Evolutionary conservation across 2,797 vertebrate species (phyloP).

Genomic region (Sebastes umbrosus): DNA sequence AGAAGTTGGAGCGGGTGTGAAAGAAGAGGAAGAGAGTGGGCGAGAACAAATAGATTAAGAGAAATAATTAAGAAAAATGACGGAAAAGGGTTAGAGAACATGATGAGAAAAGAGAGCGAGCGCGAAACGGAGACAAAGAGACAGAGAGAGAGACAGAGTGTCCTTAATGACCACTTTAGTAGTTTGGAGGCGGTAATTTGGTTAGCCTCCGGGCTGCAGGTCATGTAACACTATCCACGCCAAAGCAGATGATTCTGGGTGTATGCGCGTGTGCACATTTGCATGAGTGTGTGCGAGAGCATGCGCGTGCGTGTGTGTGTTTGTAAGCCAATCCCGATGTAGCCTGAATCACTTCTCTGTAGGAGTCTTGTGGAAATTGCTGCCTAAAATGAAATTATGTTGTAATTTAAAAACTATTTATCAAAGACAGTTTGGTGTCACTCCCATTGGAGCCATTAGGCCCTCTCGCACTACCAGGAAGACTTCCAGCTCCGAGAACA

Average conservation of each 20-base stretch:
- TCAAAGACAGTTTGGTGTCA: constrained; percentile 81
- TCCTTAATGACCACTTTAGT: constrained; percentile 87
- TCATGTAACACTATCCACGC: constrained; percentile 84
- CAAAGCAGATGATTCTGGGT: constrained; percentile 72
- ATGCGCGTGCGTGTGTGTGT: background rate
- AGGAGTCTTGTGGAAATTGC: constrained; percentile 78
- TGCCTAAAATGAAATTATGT: constrained; percentile 77
- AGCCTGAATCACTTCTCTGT: constrained; percentile 71
- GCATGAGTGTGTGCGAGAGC: constrained; percentile 51
- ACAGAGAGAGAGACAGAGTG: constrained; percentile 55
- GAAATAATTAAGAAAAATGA: constrained; percentile 69
- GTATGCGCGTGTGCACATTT: constrained; percentile 50
- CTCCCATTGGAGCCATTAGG: constrained; percentile 79
- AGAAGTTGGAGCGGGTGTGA: constrained; percentile 1
- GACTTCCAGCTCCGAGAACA: constrained; percentile 46
- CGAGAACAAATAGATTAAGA: constrained; percentile 50
- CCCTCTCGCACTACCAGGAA: constrained; percentile 62
- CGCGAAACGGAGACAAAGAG: constrained; percentile 36
- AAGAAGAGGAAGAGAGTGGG: constrained; percentile 6
- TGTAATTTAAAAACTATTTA: constrained; percentile 83
- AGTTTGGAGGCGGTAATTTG: constrained; percentile 82
- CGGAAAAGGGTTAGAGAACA: constrained; percentile 36
- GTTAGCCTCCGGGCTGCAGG: constrained; percentile 83
- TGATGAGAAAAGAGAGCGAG: constrained; percentile 39
- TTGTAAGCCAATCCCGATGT: constrained; percentile 67